These are phyloP conservation scores for Scaptomyza cyrtandrae DNA, from an alignment of 2,888 invertebrate species.

Conservation along the genomic window DNA sequence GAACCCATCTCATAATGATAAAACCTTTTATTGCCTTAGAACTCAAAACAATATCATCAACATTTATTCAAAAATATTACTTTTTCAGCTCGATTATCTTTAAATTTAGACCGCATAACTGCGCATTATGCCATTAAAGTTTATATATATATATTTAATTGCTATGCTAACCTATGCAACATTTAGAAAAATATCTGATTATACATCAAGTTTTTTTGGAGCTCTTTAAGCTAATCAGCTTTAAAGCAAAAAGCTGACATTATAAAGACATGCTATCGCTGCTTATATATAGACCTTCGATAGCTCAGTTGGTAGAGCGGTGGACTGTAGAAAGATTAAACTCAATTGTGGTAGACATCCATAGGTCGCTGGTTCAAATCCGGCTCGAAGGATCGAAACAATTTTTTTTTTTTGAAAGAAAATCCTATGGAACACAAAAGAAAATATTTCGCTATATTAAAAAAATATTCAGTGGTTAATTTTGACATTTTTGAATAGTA, in stretches of 20 bases:
- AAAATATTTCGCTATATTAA: no score
- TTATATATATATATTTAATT: no score
- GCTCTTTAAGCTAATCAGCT: neutral
- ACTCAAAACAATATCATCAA: neutral
- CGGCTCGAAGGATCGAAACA: slow-evolving; percentile 31
- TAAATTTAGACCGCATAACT: no score
- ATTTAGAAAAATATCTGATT: neutral
- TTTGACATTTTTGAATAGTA: no score
- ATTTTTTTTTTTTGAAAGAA: neutral
- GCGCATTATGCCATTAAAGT: no score
- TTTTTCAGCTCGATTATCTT: no score
- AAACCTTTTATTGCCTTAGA: no score
- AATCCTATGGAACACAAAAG: neutral
- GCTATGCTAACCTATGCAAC: neutral
- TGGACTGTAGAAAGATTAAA: slow-evolving; percentile 66
- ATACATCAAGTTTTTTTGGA: neutral
- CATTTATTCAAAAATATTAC: no score
- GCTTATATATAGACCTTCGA: slow-evolving; percentile 57
- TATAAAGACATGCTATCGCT: neutral
- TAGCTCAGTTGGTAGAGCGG: slow-evolving; percentile 80
- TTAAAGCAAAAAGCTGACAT: neutral
- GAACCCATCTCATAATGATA: no score
- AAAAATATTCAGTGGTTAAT: no score
- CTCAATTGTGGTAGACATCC: slow-evolving; percentile 18
- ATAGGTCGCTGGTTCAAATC: slow-evolving; percentile 44